Conservation (phyloP, 2,797 vertebrate species). For the Austrolebias charrua region DNA sequence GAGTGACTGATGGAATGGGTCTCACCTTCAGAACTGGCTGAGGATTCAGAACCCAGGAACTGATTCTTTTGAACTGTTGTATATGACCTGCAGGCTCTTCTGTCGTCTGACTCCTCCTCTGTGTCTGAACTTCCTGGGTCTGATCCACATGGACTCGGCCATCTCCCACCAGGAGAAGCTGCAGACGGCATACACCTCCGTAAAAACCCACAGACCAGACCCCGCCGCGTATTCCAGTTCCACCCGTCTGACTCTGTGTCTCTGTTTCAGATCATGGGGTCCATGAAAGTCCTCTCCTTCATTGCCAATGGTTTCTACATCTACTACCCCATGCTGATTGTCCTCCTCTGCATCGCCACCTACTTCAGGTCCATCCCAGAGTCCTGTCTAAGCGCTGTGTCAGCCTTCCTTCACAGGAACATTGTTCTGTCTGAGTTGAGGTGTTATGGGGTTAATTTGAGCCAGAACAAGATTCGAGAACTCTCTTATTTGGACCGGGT, state of each 20-base stretch:
- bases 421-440: no score
- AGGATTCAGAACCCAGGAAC: no score
- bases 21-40: no score
- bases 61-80: no score
- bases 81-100: conserved; percentile 84
- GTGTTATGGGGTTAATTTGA: no score
- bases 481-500: no score
- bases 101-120: conserved; percentile 95
- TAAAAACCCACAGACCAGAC: conserved; percentile 53
- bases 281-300: conserved; percentile 93
- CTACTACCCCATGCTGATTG: conserved; percentile 97
- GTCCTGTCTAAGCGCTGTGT: no score
- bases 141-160: conserved; percentile 97
- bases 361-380: conserved; percentile 85
- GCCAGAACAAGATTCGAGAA: no score
- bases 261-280: conserved; percentile 93
- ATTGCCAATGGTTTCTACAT: conserved; percentile 98
- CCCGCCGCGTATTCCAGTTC: background rate
- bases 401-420: no score
- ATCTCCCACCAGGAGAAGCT: conserved; percentile 90
- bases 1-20: conserved; percentile 41
- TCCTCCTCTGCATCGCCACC: conserved; percentile 96
- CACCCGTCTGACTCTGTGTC: background rate
- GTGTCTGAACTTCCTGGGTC: conserved; percentile 96
- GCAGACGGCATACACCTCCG: conserved; percentile 95